Base-by-base conservation (phyloP, 2,888 invertebrate species). In the Dicyrtomina minuta region DNA sequence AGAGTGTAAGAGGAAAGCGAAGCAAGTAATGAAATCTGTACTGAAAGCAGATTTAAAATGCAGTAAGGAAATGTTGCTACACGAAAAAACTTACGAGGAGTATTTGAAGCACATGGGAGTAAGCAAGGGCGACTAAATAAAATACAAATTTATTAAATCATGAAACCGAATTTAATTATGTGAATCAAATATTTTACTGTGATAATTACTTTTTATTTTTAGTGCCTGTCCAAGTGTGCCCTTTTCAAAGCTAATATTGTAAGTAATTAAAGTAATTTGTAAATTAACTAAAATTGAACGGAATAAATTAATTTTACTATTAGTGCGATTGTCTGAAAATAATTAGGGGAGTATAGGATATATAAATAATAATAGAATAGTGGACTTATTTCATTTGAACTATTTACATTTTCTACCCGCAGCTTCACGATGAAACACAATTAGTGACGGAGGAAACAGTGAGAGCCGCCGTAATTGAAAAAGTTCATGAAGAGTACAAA, bases 61-160 rank as follows among this genome's bases (percentile, higher is more conserved):
- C 49, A 59, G 59, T n/a, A n/a, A 59, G 33, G 67, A 67, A 22
- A 67, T 67, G 67, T 13, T 43, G 24, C 49, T 59, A 12, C 58
- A 59, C 24, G 59, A 67, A 33, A 51, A 59, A 33, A 39, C 33
- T n/a, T 58, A 67, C 15, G 59, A 51, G 39, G 51, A 67, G 22
- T 67, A 58, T 33, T 59, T 67, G 67, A 59, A 67, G 33, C 67
- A 67, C 22, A 26, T 58, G 27, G 59, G 44, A 49, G 67, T 67
- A 59, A 55, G 3, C 20, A n/a, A n/a, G n/a, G n/a, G n/a, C n/a
- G n/a, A n/a, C n/a, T n/a, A 46, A n/a, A 46, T 12, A 20, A 20
- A 46, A 3, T 24, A n/a, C 12, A 56, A 8, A 56, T 15, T 26
- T 10, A 26, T 12, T 17, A n/a, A n/a, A n/a, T n/a, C n/a, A n/a